Conservation (phyloP, 2,113 vertebrate genomes). For the Marmota flaviventris region DNA sequence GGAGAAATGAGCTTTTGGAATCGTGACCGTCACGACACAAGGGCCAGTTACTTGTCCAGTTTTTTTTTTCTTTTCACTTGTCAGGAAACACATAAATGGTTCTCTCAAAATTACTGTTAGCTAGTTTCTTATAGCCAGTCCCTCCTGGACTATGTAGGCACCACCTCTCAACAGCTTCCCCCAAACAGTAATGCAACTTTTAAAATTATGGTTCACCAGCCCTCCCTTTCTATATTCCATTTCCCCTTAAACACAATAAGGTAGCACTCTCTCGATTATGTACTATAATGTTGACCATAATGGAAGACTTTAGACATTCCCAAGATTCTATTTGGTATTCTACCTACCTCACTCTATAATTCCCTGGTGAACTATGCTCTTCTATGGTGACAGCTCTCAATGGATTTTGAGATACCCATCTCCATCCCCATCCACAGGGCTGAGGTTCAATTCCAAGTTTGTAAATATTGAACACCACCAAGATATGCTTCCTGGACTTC, state of each 20-base stretch:
- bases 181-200: not conserved
- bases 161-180: not conserved
- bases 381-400: not conserved
- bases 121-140: slow-evolving; percentile 10
- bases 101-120: not conserved
- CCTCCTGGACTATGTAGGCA: not conserved
- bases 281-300: not conserved
- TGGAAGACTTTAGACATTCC: not conserved
- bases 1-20: not conserved
- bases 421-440: not conserved
- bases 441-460: not conserved
- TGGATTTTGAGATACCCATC: not conserved
- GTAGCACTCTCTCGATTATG: not conserved
- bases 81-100: not conserved
- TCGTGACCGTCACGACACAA: not conserved
- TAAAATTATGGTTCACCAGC: not conserved
- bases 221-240: slow-evolving; percentile 1
- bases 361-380: not conserved
- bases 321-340: slow-evolving; percentile 21
- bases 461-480: not conserved
- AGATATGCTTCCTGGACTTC: not conserved
- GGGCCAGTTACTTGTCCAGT: not conserved
- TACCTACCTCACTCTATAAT: not conserved
- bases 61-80: slow-evolving; percentile 48
- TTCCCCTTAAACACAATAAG: not conserved